phyloP scores from a whole-genome alignment of 2,888 invertebrate species.

The Nephrotoma guestfalica region DNA sequence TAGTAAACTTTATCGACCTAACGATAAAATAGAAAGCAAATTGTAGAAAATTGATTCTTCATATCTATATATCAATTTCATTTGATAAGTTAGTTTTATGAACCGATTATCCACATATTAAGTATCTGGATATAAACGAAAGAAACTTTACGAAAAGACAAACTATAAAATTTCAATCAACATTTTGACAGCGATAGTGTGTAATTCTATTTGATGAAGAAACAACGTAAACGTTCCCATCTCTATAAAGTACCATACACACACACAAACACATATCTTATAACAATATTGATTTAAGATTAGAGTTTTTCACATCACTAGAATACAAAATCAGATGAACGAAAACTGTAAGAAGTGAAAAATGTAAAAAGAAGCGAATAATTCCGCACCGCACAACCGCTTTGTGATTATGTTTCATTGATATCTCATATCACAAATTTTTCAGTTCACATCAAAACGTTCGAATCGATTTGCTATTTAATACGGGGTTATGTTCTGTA shows the following conservation, averaged over 20 bases:
- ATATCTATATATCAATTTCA: not conserved
- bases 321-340: not conserved
- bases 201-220: not conserved
- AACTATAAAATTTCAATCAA: not conserved
- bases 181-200: not conserved
- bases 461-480: not conserved
- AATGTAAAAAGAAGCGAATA: not conserved
- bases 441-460: not conserved
- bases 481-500: not conserved
- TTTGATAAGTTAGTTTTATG: not conserved
- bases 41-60: not conserved
- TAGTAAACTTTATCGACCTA: not conserved
- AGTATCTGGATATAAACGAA: not conserved
- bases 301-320: not conserved
- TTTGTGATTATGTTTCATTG: not conserved
- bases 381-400: not conserved
- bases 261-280: not conserved
- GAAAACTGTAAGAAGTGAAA: not conserved
- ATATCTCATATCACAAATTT: not conserved
- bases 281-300: not conserved
- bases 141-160: not conserved
- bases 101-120: not conserved
- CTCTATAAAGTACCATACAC: not conserved
- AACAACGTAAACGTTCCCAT: not conserved
- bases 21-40: not conserved